Evolutionary conservation across 2,797 vertebrate genomes (phyloP).

Genomic region (Arrhamphus sclerolepis): DNA sequence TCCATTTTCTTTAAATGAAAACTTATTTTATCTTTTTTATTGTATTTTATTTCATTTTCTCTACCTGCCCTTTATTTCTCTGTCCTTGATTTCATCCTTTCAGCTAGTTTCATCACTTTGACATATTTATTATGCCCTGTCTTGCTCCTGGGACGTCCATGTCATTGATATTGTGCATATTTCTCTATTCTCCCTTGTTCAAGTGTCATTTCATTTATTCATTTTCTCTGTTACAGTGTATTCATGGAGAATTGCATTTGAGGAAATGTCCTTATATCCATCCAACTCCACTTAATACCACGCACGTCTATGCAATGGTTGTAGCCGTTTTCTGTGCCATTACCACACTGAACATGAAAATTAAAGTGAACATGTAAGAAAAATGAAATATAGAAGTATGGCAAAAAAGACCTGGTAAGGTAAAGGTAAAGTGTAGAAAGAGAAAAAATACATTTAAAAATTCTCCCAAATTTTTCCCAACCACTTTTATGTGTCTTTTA

Average conservation of each 20-base stretch:
- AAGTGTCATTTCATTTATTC: conserved; percentile 49
- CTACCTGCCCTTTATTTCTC: conserved; percentile 24
- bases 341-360: no score
- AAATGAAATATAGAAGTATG: no score
- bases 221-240: conserved; percentile 31
- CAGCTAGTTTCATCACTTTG: conserved; percentile 40
- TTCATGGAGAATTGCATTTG: conserved; percentile 35
- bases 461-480: no score
- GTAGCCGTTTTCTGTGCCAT: no score
- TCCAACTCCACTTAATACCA: conserved; percentile 8
- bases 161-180: conserved; percentile 44
- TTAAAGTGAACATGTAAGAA: no score
- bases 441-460: no score
- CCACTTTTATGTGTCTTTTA: no score
- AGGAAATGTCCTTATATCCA: conserved; percentile 26
- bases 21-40: conserved; percentile 12
- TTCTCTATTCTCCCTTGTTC: conserved; percentile 46
- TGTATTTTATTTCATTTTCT: conserved; percentile 10
- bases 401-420: no score
- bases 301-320: no score
- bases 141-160: conserved; percentile 42
- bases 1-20: conserved; percentile 37
- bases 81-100: conserved; percentile 37
- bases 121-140: conserved; percentile 49
- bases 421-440: no score